Evolutionary conservation across 2,113 vertebrate genomes (phyloP).

Genomic region (Chroicocephalus ridibundus): DNA sequence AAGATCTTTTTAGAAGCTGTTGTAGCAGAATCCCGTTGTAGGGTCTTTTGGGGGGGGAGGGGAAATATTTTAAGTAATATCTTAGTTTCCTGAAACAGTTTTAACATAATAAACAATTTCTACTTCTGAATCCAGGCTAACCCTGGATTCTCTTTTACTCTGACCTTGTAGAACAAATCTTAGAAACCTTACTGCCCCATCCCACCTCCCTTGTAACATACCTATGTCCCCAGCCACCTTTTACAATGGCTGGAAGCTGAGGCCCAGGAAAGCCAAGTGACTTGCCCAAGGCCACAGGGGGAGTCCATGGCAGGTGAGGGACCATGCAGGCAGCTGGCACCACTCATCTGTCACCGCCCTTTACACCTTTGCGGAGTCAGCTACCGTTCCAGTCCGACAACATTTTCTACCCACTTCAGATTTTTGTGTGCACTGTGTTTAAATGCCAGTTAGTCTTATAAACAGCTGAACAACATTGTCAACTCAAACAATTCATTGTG

Average conservation of each 20-base stretch:
- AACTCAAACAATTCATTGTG: not conserved
- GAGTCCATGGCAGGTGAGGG: not conserved
- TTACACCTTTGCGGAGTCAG: not conserved
- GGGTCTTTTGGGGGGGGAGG: accelerated
- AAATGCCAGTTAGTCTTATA: not conserved
- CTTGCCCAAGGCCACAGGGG: not conserved
- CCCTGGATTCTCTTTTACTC: not conserved
- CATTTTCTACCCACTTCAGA: not conserved
- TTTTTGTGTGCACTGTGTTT: not conserved
- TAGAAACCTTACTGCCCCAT: not conserved
- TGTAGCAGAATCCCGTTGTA: not conserved
- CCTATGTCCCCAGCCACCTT: not conserved
- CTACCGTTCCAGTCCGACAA: not conserved
- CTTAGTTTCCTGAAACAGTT: not conserved
- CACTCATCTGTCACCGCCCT: not conserved
- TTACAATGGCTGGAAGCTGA: not conserved
- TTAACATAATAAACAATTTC: not conserved
- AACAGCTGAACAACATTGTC: not conserved
- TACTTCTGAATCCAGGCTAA: not conserved
- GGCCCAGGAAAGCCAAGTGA: not conserved
- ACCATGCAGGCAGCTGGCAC: not conserved
- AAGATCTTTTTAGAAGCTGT: not conserved
- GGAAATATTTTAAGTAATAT: not conserved
- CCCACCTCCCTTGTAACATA: not conserved
- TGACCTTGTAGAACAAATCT: not conserved